These are phyloP conservation scores for Sarcophaga carnaria DNA, from an alignment of 2,888 invertebrate species.

Conservation along the genomic window DNA sequence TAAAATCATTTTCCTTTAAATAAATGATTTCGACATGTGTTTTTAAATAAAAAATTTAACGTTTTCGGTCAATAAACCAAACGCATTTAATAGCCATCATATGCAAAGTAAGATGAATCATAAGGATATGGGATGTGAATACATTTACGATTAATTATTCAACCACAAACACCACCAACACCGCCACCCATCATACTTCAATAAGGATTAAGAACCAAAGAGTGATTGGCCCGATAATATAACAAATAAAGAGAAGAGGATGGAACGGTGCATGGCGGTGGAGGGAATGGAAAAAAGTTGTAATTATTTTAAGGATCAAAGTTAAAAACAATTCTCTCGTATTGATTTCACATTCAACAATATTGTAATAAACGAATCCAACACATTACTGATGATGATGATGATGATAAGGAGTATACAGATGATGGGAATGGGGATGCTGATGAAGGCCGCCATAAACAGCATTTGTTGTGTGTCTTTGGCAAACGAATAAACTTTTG, in stretches of 20 bases:
- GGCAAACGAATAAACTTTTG: conserved; percentile 31
- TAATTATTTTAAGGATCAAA: conserved; percentile 10
- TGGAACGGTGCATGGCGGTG: neutral
- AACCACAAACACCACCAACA: too few species aligned
- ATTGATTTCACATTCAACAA: too few species aligned
- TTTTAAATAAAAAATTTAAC: neutral
- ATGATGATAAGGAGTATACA: too few species aligned
- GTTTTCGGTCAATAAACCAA: conserved; percentile 12
- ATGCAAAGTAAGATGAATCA: too few species aligned
- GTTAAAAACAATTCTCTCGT: neutral
- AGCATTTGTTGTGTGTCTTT: conserved; percentile 18
- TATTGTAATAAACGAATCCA: too few species aligned
- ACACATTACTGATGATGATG: too few species aligned
- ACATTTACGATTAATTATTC: too few species aligned
- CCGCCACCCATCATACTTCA: too few species aligned
- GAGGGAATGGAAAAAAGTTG: neutral
- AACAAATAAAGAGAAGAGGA: neutral
- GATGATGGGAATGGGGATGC: neutral
- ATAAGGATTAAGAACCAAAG: neutral
- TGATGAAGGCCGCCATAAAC: neutral
- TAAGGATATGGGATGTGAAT: too few species aligned
- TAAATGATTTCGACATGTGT: conserved; percentile 1
- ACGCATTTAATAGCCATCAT: neutral
- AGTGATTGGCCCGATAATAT: neutral
- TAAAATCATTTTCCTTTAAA: neutral